phyloP scores from a whole-genome alignment of 2,797 vertebrate species.

The Emys orbicularis region DNA sequence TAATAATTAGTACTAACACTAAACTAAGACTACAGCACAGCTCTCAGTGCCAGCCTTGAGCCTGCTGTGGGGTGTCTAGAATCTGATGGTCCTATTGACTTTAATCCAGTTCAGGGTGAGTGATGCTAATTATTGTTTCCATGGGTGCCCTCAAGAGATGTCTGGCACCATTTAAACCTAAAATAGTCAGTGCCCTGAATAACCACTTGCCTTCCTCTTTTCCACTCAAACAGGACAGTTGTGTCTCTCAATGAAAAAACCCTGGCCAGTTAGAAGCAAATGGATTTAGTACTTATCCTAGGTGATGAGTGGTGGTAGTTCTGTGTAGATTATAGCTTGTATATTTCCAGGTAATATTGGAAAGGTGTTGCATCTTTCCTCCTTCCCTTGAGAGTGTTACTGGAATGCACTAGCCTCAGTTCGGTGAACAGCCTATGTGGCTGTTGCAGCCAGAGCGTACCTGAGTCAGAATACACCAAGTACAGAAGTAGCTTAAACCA shows the following conservation, averaged over 20 bases:
- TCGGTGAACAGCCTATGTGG: background rate
- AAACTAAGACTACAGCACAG: background rate
- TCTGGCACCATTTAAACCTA: background rate
- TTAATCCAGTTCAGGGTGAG: background rate
- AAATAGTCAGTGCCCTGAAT: background rate
- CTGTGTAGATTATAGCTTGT: background rate
- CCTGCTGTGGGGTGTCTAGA: background rate
- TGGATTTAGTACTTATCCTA: background rate
- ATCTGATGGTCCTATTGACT: background rate
- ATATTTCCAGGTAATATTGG: background rate
- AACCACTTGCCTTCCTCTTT: background rate
- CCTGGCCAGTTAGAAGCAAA: background rate
- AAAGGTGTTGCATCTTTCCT: background rate
- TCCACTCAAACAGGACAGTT: accelerated
- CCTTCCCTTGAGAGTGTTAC: background rate
- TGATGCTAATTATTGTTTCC: background rate
- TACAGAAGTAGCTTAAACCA: background rate
- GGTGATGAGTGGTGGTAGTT: background rate
- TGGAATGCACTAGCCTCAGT: accelerated
- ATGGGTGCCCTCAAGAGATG: background rate
- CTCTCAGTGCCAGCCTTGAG: background rate
- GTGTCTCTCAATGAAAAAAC: background rate
- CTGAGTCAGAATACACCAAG: background rate
- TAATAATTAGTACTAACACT: background rate
- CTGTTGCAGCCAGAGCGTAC: background rate